Conservation (phyloP, 2,113 vertebrate species). For the Climacteris rufus region DNA sequence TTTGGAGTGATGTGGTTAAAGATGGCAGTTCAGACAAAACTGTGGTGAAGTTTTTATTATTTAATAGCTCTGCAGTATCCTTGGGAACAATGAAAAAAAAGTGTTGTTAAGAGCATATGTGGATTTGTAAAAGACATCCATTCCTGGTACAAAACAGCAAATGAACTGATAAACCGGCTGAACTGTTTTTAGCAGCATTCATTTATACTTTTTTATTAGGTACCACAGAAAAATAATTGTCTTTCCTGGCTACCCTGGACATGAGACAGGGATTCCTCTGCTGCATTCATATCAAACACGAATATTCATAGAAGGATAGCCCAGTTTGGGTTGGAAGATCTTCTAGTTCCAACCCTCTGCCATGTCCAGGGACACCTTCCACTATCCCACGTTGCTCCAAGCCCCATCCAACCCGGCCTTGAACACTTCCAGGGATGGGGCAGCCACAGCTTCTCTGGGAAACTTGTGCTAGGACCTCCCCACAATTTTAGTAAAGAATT, state of each 20-base stretch:
- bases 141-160: neutral
- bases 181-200: neutral
- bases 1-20: neutral
- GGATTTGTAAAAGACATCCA: neutral
- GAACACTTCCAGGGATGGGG: neutral
- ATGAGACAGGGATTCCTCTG: neutral
- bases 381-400: fast-evolving
- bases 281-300: neutral
- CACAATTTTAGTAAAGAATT: neutral
- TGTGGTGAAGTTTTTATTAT: neutral
- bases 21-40: neutral
- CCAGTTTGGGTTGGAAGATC: neutral
- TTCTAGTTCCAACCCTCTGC: neutral
- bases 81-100: neutral
- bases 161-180: neutral
- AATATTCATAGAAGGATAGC: neutral
- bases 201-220: neutral
- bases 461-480: fast-evolving
- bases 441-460: neutral
- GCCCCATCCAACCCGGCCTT: fast-evolving
- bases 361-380: neutral
- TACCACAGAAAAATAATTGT: neutral
- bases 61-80: neutral
- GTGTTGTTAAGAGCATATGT: neutral
- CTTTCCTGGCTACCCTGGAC: neutral